Base-by-base conservation (phyloP, 2,113 vertebrate genomes). In the Galbula dea region DNA sequence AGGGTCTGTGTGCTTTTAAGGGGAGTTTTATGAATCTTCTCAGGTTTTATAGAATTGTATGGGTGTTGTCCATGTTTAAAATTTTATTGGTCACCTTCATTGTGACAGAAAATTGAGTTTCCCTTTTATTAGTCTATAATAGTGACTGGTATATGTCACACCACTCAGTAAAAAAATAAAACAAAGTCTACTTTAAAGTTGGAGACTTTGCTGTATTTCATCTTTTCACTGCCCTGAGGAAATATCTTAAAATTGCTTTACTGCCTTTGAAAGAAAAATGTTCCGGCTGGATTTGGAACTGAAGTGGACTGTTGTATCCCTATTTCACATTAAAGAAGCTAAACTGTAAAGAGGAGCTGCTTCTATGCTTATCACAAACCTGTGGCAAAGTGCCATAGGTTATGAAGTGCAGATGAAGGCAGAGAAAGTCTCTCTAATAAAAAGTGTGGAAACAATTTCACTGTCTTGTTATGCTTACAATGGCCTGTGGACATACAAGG, bases 51-150 rank as follows among this genome's bases (percentile, higher is more conserved):
- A 43, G 71, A 94, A 90, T 57, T 41, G 34, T 46, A 66, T 58
- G 81, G 45, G 66, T 84, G 74, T 92, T 94, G 74, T 62, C 81
- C 37, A 21, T 6, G 41, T 51, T 84, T 88, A 90, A 82, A 76
- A 83, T 79, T 85, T 94, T 91, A 95, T 80, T 83, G 57, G 73
- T 59, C n/a, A 29, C 80, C 71, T 85, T 93, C 75, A 62, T 80
- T 73, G 74, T 82, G 89, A 90, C 75, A 89, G 86, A 96, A 96
- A 92, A 95, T 76, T 79, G 77, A 86, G 77, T 92, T 95, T 93
- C 6, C 1, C n/a, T 93, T 95, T 93, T 96, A 92, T 89, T 93
- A 69, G 74, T 77, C 66, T 65, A 8, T 57, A 92, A 62, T 73
- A 46, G 55, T 55, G 63, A 43, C 71, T 94, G 80, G 83, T 81